Conservation (phyloP, 2,797 vertebrate species). For the Vespertilio murinus region DNA sequence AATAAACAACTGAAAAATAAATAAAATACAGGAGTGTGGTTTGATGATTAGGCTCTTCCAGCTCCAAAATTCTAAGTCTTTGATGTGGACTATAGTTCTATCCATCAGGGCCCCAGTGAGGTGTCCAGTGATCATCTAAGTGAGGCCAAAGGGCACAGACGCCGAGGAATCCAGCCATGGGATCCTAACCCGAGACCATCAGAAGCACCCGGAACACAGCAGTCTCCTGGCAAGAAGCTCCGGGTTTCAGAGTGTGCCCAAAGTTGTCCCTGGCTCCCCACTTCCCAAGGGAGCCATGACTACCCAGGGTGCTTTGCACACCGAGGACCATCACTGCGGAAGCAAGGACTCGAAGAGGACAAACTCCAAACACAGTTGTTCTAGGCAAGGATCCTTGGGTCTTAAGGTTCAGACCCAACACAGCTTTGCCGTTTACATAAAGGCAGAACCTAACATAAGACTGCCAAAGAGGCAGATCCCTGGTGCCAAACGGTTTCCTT, state of each 20-base stretch:
- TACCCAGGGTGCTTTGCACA: neutral
- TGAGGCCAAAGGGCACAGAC: neutral
- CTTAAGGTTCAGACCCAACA: neutral
- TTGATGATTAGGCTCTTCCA: neutral
- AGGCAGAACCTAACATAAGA: slow-evolving; percentile 42
- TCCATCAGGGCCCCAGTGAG: neutral
- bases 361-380: neutral
- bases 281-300: neutral
- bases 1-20: neutral
- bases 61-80: neutral
- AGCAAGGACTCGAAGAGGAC: neutral
- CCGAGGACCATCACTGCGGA: neutral
- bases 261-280: neutral
- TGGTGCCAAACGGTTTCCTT: neutral
- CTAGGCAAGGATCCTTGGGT: neutral
- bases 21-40: neutral
- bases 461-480: slow-evolving; percentile 14
- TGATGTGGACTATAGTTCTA: neutral
- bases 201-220: neutral
- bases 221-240: neutral
- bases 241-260: neutral
- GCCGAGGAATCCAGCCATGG: neutral
- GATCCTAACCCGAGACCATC: neutral
- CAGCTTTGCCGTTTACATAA: neutral
- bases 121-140: neutral